Base-by-base conservation (phyloP, 2,797 vertebrate genomes). In the Babyrousa celebensis region DNA sequence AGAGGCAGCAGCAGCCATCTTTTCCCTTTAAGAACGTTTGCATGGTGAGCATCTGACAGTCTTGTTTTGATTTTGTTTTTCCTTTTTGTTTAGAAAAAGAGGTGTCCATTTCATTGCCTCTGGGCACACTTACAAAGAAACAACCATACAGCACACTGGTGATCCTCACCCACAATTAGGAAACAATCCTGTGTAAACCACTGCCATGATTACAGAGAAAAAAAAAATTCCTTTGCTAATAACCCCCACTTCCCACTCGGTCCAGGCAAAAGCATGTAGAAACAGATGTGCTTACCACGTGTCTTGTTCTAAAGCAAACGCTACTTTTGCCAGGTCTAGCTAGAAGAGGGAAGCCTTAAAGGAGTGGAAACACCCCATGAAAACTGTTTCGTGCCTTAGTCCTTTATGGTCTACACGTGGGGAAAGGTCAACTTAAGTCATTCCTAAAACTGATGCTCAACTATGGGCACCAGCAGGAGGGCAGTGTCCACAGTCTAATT, bases 31-130 rank as follows among this genome's bases (percentile, higher is more conserved):
- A 67, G 72, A 75, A 63, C 36, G 93, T 92, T 91, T 94, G 93
- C 48, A 3, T 85, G 60, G 82, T 40, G 92, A 95, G 72, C 86
- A 18, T 84, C 91, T 63, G 79, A 88, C 85, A 83, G n/a, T 16
- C 97, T 96, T 97, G 97, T 97, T 98, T 98, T 96, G 96, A 96
- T 94, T 96, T 90, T 97, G 89, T 83, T 94, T 94, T 92, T 85
- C 87, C 79, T 90, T 94, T 94, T 85, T 97, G 92, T 96, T 97
- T 98, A 90, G 93, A 58, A 95, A 95, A 93, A 96, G 98, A 97
- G 84, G 97, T 96, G 98, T 97, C 97, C 68, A 29, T 98, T 97
- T 97, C 97, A 93, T 70, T 89, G 97, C 97, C 95, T 92, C 68
- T 32, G 78, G 97, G 97, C 96, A 87, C n/a, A 62, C 63, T 95